Percentiles rank a stretch among this genome's conserved stretches.
These are phyloP conservation scores for Wiebesia pumilae DNA, from an alignment of 1,140 invertebrate species.

Conservation along the genomic window DNA sequence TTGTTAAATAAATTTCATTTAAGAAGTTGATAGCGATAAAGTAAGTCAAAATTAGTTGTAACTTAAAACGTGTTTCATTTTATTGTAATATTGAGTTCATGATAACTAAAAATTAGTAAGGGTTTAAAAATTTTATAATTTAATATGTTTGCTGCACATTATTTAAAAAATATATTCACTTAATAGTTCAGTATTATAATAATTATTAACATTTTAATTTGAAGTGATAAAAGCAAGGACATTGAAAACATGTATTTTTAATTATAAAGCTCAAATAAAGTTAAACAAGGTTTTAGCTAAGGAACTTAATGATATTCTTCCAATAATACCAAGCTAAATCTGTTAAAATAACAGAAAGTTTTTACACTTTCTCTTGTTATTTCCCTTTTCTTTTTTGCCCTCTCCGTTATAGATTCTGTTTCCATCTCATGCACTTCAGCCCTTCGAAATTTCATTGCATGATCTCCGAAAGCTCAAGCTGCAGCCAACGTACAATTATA, in stretches of 20 bases:
- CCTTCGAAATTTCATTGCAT: conserved; percentile 19
- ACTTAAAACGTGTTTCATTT: neutral
- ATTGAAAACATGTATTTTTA: neutral
- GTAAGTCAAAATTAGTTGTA: neutral
- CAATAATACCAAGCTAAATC: conserved; percentile 14
- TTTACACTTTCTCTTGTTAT: conserved; percentile 32
- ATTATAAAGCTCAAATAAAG: neutral
- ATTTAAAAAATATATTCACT: no score
- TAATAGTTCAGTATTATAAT: no score
- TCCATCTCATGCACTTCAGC: no score
- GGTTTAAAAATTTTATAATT: no score
- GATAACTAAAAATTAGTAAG: no score
- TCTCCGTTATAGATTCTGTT: neutral
- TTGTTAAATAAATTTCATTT: neutral
- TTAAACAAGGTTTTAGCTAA: neutral
- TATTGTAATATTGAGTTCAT: neutral
- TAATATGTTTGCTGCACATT: no score
- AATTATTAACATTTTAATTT: no score
- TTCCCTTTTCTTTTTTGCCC: neutral
- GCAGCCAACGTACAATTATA: neutral
- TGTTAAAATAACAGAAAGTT: conserved; percentile 20
- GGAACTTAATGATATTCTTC: neutral
- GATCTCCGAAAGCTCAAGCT: neutral
- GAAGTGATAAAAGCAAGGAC: no score
- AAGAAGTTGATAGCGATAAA: neutral